Base-by-base conservation (phyloP, 1,140 invertebrate species). In the Latrodectus geometricus region DNA sequence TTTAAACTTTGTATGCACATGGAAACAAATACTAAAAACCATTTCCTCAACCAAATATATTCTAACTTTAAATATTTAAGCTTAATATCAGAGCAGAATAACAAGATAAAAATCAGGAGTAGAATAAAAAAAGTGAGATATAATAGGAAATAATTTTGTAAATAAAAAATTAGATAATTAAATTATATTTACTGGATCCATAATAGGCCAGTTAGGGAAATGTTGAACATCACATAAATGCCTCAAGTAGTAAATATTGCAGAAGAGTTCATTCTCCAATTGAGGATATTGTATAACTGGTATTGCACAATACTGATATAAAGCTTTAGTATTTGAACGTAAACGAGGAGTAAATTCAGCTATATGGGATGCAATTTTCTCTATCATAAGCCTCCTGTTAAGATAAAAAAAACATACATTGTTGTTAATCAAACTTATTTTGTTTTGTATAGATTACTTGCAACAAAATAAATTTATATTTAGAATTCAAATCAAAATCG, bases 161-260 rank as follows among this genome's bases (percentile, higher is more conserved):
- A 2, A 61, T 61, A 61, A 17, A 61, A 14, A 61, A 61, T 11
- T 61, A 35, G 35, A 8, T 17, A 61, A 61, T 4, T 0, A 74
- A 52, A 48, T 20, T 17, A 61, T 50, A 90, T 90, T 91, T 90
- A 99, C 97, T 9, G 98, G 97, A 90, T 99, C 96, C 52, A 95
- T 95, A 89, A 99, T 99, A 8, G 97, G 96, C 98, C 98, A 99
- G 90, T 99, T 94, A 15, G 97, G 97, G 92, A 99, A 99, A 88
- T 91, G 90, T n/a, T 93, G 91, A 4, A 94, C 95, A 92, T 99
- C 97, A 92, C 98, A 99, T 73, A 99, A 93, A 93, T 99, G 98
- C 17, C 91, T 89, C 86, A 99, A 92, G 92, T 99, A 99, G 92
- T 98, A 99, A 90, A 98, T 98, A 92, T 98, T 98, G 91, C 98